Percentiles rank a stretch among this genome's conserved stretches.
These are phyloP conservation scores for Hemibagrus wyckioides DNA, from an alignment of 2,113 vertebrate genomes.

Conservation along the genomic window DNA sequence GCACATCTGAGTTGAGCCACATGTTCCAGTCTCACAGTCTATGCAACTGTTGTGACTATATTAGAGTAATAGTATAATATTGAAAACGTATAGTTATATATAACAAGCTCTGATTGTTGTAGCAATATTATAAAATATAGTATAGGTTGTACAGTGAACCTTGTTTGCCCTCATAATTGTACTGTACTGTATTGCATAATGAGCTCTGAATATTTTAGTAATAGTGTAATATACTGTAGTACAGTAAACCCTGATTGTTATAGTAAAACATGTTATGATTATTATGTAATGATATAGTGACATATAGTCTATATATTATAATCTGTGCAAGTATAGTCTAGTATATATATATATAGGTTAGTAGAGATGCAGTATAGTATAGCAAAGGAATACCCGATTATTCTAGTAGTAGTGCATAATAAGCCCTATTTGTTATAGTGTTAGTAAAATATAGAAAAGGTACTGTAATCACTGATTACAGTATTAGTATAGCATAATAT, in stretches of 20 bases:
- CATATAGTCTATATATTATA: too few relatives aligned
- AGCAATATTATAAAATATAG: too few relatives aligned
- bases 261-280: too few relatives aligned
- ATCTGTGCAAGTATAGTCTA: background rate
- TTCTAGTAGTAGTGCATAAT: background rate
- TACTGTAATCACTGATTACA: background rate
- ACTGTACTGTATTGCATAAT: too few relatives aligned
- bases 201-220: too few relatives aligned
- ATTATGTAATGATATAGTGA: too few relatives aligned
- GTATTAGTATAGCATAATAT: background rate
- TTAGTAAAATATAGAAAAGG: background rate
- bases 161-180: too few relatives aligned
- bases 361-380: too few relatives aligned
- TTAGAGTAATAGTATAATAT: background rate
- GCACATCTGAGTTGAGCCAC: background rate
- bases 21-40: background rate
- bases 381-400: background rate
- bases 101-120: background rate
- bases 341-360: too few relatives aligned
- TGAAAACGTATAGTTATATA: background rate
- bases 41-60: background rate
- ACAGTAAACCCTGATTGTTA: background rate
- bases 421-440: background rate
- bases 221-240: too few relatives aligned
- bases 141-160: too few relatives aligned